A percentile compares a stretch with the other conserved stretches of the same genome.
These are phyloP conservation scores for Gasteruption jaculator DNA, from an alignment of 2,888 invertebrate species.

Conservation along the genomic window DNA sequence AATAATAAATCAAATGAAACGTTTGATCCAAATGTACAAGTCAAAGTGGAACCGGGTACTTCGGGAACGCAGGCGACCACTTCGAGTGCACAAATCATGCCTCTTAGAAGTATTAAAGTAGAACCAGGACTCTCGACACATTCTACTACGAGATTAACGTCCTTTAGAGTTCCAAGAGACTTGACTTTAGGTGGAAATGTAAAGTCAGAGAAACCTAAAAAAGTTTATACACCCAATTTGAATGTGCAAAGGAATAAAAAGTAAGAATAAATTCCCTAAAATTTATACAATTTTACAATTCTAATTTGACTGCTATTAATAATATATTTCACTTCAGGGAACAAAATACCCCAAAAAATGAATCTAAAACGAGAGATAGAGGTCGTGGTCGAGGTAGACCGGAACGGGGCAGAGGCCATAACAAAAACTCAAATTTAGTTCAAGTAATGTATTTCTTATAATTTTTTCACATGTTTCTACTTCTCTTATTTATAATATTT, in stretches of 20 bases:
- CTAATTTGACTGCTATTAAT: constrained; percentile 3
- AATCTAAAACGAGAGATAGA: constrained; percentile 23
- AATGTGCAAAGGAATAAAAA: constrained; percentile 47
- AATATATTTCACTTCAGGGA: constrained; percentile 18
- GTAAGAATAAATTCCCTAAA: constrained; percentile 38
- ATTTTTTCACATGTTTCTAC: background rate
- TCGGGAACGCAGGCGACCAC: no score
- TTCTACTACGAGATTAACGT: constrained; percentile 37
- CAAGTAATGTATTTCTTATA: background rate
- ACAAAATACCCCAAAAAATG: constrained; percentile 24
- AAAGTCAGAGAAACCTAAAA: constrained; percentile 42
- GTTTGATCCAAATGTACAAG: constrained; percentile 20
- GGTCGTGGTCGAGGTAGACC: constrained; percentile 29
- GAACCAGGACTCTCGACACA: constrained; percentile 35
- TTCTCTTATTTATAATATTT: constrained; percentile 3
- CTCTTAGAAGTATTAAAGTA: constrained; percentile 33
- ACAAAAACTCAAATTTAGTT: background rate
- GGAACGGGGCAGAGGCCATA: constrained; percentile 26
- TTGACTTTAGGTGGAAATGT: constrained; percentile 45
- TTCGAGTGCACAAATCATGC: no score
- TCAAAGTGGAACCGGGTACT: constrained; percentile 37
- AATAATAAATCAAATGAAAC: constrained; percentile 16
- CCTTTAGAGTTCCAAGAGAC: constrained; percentile 45
- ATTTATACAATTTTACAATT: constrained; percentile 4
- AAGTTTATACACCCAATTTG: constrained; percentile 44